phyloP scores from a whole-genome alignment of 2,888 invertebrate genomes.

The Dynastes grantii region DNA sequence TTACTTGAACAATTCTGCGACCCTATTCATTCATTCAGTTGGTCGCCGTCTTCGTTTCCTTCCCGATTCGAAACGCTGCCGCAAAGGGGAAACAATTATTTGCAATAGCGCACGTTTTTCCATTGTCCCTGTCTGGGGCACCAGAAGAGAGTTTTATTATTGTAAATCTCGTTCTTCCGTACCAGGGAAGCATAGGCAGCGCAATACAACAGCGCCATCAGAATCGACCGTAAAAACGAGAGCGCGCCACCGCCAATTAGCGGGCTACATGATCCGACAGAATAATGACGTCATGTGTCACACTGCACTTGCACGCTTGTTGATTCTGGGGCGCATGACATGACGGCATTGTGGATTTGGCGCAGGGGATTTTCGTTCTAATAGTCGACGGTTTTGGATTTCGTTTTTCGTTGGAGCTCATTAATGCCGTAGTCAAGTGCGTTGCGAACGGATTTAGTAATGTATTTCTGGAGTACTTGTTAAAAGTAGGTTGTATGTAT shows the following conservation, averaged over 20 bases:
- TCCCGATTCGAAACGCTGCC: slow-evolving; percentile 25
- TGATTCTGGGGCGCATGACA: slow-evolving; percentile 61
- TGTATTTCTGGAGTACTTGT: slow-evolving; percentile 46
- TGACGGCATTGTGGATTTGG: slow-evolving; percentile 42
- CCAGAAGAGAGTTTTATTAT: slow-evolving; percentile 48
- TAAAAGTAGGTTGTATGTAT: slow-evolving; percentile 15
- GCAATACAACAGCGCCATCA: slow-evolving; percentile 48
- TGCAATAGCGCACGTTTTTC: slow-evolving; percentile 42
- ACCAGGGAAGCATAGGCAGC: slow-evolving; percentile 30
- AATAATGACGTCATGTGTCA: slow-evolving; percentile 70
- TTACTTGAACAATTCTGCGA: slow-evolving; percentile 45
- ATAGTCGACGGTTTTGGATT: slow-evolving; percentile 16
- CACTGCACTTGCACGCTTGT: slow-evolving; percentile 69
- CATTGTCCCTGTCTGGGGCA: slow-evolving; percentile 37
- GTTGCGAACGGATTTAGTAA: slow-evolving; percentile 49
- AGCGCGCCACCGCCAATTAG: slow-evolving; percentile 67
- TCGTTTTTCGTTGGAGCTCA: slow-evolving; percentile 34
- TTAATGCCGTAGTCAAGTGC: slow-evolving; percentile 52
- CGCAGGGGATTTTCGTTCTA: slow-evolving; percentile 34
- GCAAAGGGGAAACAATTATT: slow-evolving; percentile 48
- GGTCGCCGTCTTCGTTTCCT: slow-evolving; percentile 37
- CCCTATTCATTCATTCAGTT: slow-evolving; percentile 11
- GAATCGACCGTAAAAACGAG: slow-evolving; percentile 49
- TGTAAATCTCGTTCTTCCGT: slow-evolving; percentile 42
- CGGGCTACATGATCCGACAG: slow-evolving; percentile 66